These are phyloP conservation scores for Harpegnathos saltator DNA, from an alignment of 1,140 invertebrate species.

Conservation along the genomic window DNA sequence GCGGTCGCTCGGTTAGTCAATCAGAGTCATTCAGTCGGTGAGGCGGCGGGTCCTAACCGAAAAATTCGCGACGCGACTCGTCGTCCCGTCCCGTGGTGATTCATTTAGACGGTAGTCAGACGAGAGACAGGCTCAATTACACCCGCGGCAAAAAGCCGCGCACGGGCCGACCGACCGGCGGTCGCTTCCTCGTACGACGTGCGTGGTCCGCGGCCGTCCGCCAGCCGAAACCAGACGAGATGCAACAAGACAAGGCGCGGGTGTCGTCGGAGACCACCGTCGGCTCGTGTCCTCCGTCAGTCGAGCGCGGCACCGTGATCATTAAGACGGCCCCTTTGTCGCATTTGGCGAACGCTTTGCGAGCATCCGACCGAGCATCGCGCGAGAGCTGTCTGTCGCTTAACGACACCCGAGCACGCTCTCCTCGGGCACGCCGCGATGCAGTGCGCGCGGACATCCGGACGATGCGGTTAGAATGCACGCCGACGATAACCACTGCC, in stretches of 20 bases:
- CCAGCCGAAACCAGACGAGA: constrained; percentile 24
- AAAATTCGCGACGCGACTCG: constrained; percentile 5
- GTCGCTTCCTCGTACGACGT: constrained; percentile 83
- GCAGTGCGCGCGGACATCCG: constrained; percentile 44
- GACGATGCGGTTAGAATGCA: constrained; percentile 30
- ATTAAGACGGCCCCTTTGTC: constrained; percentile 65
- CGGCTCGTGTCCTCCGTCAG: constrained; percentile 72
- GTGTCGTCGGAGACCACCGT: constrained; percentile 20
- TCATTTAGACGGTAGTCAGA: constrained; percentile 79
- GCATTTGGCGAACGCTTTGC: background rate
- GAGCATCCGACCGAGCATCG: background rate
- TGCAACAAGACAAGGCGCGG: background rate
- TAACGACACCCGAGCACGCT: too few relatives aligned
- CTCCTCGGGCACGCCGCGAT: too few relatives aligned
- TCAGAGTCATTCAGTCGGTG: too few relatives aligned
- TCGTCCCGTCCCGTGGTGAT: constrained; percentile 76
- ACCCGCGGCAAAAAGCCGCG: constrained; percentile 78
- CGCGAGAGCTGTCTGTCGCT: too few relatives aligned
- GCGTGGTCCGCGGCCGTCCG: constrained; percentile 80
- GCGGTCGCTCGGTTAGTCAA: too few relatives aligned
- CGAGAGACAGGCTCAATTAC: constrained; percentile 84
- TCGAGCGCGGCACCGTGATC: constrained; percentile 61
- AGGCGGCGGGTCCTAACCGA: too few relatives aligned
- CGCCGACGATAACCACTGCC: constrained; percentile 6
- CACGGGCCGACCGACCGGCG: constrained; percentile 43